A percentile compares a stretch with the other conserved stretches of the same genome.
Evolutionary conservation across 2,888 invertebrate species (phyloP).

Genomic region (Seira sanloemensis): DNA sequence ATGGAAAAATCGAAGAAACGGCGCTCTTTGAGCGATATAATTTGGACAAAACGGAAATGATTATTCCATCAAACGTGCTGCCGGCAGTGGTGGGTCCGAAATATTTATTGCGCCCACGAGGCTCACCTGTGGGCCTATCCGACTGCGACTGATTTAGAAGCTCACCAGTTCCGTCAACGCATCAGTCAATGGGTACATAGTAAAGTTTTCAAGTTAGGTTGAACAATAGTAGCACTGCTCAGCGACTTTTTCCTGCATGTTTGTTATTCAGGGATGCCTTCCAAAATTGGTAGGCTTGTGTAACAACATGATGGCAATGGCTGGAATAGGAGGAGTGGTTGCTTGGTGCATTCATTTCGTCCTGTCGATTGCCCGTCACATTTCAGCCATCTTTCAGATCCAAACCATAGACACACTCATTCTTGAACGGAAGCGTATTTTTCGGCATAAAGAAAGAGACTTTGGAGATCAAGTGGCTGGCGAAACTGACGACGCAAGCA

Average conservation of each 20-base stretch:
- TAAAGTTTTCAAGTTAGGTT: too few relatives aligned
- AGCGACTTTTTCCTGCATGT: too few relatives aligned
- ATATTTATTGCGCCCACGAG: conserved; percentile 55
- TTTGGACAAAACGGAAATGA: conserved; percentile 43
- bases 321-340: conserved; percentile 29
- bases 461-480: neutral
- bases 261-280: conserved; percentile 47
- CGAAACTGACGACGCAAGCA: conserved; percentile 8
- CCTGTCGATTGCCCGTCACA: conserved; percentile 14
- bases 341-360: conserved; percentile 30
- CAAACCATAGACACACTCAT: conserved; percentile 24
- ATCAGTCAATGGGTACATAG: conserved; percentile 51
- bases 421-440: conserved; percentile 38
- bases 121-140: conserved; percentile 56
- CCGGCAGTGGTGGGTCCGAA: conserved; percentile 60
- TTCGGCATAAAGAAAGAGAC: conserved; percentile 25
- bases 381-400: conserved; percentile 30
- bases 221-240: too few relatives aligned
- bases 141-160: conserved; percentile 17
- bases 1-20: neutral
- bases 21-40: conserved; percentile 1
- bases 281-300: conserved; percentile 47
- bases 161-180: conserved; percentile 48
- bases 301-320: conserved; percentile 38
- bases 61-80: conserved; percentile 58